Conservation (phyloP, 2,113 vertebrate species). For the Macaca mulatta region DNA sequence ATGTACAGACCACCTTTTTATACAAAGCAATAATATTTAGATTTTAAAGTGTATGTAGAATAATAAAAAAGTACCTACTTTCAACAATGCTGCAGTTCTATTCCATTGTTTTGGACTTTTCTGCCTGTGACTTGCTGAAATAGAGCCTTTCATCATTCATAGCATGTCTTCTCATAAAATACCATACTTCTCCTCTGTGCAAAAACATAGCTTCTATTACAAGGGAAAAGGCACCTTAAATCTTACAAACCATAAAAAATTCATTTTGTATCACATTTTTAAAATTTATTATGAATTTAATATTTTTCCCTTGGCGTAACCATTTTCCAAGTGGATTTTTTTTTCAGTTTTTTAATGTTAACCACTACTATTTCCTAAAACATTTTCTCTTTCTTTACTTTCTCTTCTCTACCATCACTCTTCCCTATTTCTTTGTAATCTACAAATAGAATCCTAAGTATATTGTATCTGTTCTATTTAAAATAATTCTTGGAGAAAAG, state of each 20-base stretch:
- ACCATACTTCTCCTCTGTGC: neutral
- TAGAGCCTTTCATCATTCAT: neutral
- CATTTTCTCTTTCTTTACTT: neutral
- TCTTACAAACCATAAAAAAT: neutral
- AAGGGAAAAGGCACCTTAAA: neutral
- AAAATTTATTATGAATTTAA: slow-evolving; percentile 1
- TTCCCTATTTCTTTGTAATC: neutral
- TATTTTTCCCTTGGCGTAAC: neutral
- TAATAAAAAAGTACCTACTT: neutral
- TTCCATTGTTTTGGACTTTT: neutral
- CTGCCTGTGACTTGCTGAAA: slow-evolving; percentile 4
- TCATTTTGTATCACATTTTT: neutral
- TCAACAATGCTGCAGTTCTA: neutral
- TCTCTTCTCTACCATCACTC: neutral
- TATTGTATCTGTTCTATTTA: neutral
- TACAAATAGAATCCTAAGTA: neutral
- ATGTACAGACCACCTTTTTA: slow-evolving; percentile 14
- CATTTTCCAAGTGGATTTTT: neutral
- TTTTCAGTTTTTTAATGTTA: neutral
- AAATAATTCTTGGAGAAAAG: neutral
- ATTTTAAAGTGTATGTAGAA: neutral
- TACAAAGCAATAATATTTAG: neutral
- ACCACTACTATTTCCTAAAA: neutral
- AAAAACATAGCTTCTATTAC: neutral
- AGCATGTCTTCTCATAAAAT: neutral